These are phyloP conservation scores for Oscarella lobularis DNA, from an alignment of 37 sponge, comb jelly and placozoan genomes.

Conservation along the genomic window DNA sequence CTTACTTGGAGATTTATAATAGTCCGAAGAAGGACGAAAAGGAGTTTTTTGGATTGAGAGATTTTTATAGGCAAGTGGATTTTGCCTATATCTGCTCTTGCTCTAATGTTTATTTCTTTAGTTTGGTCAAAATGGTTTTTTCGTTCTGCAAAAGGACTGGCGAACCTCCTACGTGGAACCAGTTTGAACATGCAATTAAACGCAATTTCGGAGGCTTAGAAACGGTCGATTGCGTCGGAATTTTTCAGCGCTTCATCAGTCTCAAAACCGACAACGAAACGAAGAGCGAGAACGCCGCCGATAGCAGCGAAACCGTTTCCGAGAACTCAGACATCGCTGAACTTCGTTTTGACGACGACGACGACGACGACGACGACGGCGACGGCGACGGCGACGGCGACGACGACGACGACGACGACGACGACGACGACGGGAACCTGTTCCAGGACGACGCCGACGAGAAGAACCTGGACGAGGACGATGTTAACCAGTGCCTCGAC, in stretches of 20 bases:
- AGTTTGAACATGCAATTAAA: conserved; percentile 66
- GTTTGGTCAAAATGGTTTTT: conserved; percentile 88
- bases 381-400: too few species aligned
- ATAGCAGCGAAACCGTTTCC: background rate
- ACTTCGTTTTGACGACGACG: too few species aligned
- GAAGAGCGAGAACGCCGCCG: too few species aligned
- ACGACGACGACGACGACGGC: too few species aligned
- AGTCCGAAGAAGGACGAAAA: conserved; percentile 15
- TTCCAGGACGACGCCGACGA: too few species aligned
- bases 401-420: background rate
- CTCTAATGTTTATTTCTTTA: too few species aligned
- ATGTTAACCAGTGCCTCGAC: too few species aligned
- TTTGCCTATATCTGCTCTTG: too few species aligned
- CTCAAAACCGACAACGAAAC: too few species aligned
- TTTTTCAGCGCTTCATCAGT: background rate
- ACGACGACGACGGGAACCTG: too few species aligned
- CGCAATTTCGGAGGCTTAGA: conserved; percentile 79
- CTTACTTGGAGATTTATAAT: conserved; percentile 21
- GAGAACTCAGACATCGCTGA: background rate
- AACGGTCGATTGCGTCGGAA: background rate
- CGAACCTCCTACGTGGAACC: conserved; percentile 18
- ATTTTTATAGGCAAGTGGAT: too few species aligned
- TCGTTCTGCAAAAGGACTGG: conserved; percentile 42
- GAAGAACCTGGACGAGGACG: too few species aligned
- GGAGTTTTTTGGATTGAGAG: conserved; percentile 89